Evolutionary conservation across 2,113 vertebrate genomes (phyloP).

Genomic region (Rallus limicola): DNA sequence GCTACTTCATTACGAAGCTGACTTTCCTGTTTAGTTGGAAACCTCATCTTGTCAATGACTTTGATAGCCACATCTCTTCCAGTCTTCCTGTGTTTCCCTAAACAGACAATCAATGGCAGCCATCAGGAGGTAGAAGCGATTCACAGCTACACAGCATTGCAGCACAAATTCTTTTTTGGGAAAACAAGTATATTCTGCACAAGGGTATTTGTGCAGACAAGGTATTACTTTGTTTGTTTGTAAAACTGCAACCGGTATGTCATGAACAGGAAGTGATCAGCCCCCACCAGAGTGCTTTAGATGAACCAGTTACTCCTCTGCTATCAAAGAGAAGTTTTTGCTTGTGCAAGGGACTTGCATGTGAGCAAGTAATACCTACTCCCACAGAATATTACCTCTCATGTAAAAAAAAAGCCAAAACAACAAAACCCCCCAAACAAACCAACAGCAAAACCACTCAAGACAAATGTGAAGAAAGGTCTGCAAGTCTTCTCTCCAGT

Average conservation of each 20-base stretch:
- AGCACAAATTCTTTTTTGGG: not conserved
- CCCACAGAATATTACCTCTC: not conserved
- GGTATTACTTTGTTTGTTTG: not conserved
- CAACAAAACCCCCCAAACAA: not conserved
- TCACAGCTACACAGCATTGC: not conserved
- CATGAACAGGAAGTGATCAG: not conserved
- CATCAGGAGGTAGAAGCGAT: not conserved
- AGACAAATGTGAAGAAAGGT: not conserved
- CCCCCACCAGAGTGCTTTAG: not conserved
- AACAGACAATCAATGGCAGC: conserved; percentile 8
- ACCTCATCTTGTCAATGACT: conserved; percentile 98
- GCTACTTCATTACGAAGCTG: conserved; percentile 98
- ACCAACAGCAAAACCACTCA: not conserved
- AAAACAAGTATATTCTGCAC: not conserved
- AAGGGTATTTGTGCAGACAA: too few relatives aligned
- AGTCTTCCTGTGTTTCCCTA: conserved; percentile 97
- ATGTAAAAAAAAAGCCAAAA: not conserved
- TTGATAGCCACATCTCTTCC: conserved; percentile 99
- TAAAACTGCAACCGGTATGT: not conserved
- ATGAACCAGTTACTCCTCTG: not conserved
- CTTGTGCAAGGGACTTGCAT: not conserved
- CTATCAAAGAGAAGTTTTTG: not conserved
- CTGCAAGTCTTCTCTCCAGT: not conserved
- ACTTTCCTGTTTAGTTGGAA: conserved; percentile 98
- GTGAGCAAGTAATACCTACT: not conserved